Conservation (phyloP, 1,140 invertebrate species). For the Drosophila subobscura region DNA sequence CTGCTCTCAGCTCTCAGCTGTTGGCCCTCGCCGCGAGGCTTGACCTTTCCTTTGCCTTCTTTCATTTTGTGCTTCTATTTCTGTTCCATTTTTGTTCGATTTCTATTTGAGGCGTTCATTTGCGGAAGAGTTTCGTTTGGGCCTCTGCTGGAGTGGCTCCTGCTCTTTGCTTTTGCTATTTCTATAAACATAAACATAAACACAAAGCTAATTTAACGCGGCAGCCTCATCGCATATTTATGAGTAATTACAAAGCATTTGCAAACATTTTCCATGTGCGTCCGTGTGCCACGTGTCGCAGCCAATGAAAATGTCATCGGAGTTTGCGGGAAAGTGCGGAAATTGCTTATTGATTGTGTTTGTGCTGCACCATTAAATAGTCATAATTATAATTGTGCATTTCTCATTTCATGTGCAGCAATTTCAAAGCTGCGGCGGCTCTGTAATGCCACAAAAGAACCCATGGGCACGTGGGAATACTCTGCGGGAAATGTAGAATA, state of each 20-base stretch:
- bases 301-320: constrained; percentile 59
- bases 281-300: constrained; percentile 8
- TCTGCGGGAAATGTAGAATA: background rate
- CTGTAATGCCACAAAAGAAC: background rate
- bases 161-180: background rate
- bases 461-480: background rate
- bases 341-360: constrained; percentile 71
- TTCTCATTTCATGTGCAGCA: constrained; percentile 20
- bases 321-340: constrained; percentile 69
- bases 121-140: constrained; percentile 23
- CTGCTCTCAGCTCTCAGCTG: constrained; percentile 15
- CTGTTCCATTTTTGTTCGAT: constrained; percentile 15
- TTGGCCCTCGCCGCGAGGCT: constrained; percentile 42
- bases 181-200: background rate
- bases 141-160: constrained; percentile 1
- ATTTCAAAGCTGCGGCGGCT: constrained; percentile 25
- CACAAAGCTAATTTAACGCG: constrained; percentile 16
- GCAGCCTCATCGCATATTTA: constrained; percentile 19
- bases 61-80: constrained; percentile 19
- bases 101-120: constrained; percentile 73
- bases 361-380: constrained; percentile 53
- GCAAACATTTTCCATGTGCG: constrained; percentile 50
- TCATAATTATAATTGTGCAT: constrained; percentile 65
- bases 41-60: constrained; percentile 57
- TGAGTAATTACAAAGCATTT: constrained; percentile 61